These are phyloP conservation scores for Columba janthina DNA, from an alignment of 2,113 vertebrate species.

Conservation along the genomic window DNA sequence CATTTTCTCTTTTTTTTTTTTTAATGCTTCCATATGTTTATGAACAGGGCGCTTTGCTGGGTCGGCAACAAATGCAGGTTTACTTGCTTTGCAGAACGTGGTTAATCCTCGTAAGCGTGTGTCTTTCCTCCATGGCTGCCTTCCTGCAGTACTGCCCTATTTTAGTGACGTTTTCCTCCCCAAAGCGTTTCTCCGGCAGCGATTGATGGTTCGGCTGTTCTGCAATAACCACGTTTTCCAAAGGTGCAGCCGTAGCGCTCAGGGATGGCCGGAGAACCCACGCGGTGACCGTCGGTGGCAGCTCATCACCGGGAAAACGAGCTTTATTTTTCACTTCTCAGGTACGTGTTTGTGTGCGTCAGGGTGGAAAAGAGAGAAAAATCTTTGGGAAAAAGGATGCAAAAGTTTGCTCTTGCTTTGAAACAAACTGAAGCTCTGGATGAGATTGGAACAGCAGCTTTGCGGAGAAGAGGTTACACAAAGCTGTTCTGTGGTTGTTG, in stretches of 20 bases:
- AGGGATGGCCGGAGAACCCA: not conserved
- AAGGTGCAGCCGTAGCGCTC: not conserved
- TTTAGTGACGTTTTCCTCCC: not conserved
- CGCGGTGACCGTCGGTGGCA: fast-evolving
- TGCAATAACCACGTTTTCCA: not conserved
- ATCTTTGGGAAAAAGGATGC: not conserved
- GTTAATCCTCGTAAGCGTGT: fast-evolving
- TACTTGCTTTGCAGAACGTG: fast-evolving
- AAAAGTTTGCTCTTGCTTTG: not conserved
- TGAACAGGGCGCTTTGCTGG: not conserved
- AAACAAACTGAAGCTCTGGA: fast-evolving
- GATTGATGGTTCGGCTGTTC: not conserved
- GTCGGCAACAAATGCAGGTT: not conserved
- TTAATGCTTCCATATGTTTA: not conserved
- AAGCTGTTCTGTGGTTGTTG: not conserved
- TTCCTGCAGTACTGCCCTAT: not conserved
- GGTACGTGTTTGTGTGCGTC: not conserved
- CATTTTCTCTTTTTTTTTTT: not conserved
- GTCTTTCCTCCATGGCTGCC: not conserved
- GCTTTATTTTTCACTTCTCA: not conserved
- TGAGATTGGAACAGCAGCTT: fast-evolving
- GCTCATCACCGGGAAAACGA: not conserved
- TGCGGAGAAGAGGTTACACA: not conserved
- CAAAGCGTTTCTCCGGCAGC: not conserved
- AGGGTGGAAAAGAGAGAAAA: no score